A percentile compares a stretch with the other conserved stretches of the same genome.
Evolutionary conservation across 2,797 vertebrate species (phyloP).

Genomic region (Amniataba percoides): DNA sequence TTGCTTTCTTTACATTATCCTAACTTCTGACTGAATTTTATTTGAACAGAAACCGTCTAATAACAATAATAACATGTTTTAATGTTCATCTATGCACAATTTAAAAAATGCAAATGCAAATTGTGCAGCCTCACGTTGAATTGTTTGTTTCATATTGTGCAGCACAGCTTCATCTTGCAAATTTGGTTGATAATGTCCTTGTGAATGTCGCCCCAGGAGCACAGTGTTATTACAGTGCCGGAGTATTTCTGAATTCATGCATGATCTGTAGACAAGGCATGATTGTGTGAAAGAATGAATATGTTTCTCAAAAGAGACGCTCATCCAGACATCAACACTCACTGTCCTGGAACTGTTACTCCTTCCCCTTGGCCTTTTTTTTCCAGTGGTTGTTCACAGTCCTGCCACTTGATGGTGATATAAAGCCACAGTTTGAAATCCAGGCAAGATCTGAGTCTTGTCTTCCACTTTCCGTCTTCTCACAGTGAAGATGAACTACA

Average conservation of each 20-base stretch:
- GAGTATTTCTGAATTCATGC: not conserved
- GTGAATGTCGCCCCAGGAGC: not conserved
- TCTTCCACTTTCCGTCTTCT: not conserved
- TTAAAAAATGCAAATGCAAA: not conserved
- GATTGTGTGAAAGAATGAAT: not conserved
- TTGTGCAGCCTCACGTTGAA: not conserved
- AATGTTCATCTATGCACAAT: not conserved
- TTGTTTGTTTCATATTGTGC: not conserved
- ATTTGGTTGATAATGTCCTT: not conserved
- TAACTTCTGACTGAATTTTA: not conserved
- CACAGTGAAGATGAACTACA: not conserved
- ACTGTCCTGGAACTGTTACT: not conserved
- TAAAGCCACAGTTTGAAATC: constrained; percentile 30
- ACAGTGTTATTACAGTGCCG: not conserved
- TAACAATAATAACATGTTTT: not conserved
- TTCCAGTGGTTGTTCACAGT: constrained; percentile 21
- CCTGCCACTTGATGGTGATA: constrained; percentile 72
- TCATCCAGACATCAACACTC: not conserved
- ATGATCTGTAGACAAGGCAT: not conserved
- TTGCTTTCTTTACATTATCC: not conserved
- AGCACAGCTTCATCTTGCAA: not conserved
- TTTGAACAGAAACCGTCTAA: not conserved
- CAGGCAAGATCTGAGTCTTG: not conserved
- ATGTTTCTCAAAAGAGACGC: not conserved
- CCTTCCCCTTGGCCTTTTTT: not conserved